Percentiles rank a stretch among this genome's conserved stretches.
These are phyloP conservation scores for Drosophila persimilis DNA, from an alignment of 1,140 invertebrate species.

Conservation along the genomic window DNA sequence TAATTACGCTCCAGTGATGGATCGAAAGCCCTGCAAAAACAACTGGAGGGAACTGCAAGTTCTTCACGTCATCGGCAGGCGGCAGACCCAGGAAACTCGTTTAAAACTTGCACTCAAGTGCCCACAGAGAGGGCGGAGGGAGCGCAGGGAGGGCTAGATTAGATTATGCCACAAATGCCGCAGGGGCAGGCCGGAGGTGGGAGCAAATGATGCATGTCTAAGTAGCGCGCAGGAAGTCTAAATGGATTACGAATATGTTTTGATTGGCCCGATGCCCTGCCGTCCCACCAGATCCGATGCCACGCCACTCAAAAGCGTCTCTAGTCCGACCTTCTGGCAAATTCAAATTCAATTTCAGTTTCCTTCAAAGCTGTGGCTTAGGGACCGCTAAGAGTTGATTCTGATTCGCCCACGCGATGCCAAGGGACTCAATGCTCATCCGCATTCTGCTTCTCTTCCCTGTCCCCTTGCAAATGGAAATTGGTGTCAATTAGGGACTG, in stretches of 20 bases:
- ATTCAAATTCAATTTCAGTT: constrained; percentile 60
- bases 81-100: constrained; percentile 6
- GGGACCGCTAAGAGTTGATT: constrained; percentile 46
- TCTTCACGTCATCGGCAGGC: constrained; percentile 22
- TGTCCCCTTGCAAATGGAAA: constrained; percentile 50
- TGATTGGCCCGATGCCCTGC: constrained; percentile 36
- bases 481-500: constrained; percentile 60
- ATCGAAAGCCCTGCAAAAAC: neutral
- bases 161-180: constrained; percentile 31
- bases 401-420: constrained; percentile 24
- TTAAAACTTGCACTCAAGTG: constrained; percentile 32
- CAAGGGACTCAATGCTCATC: no score
- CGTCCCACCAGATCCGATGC: neutral
- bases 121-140: constrained; percentile 6
- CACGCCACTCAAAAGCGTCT: neutral
- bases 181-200: neutral
- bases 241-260: constrained; percentile 71
- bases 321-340: constrained; percentile 5
- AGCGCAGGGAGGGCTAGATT: constrained; percentile 44
- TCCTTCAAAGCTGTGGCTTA: constrained; percentile 14
- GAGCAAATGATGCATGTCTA: constrained; percentile 58
- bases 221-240: constrained; percentile 41
- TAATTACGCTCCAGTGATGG: constrained; percentile 40
- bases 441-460: neutral
- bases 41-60: constrained; percentile 21